Evolutionary conservation across 2,113 vertebrate genomes (phyloP), one percentile per base, ranked within the genome.

Genomic region (Mesoclemmys tuberculata): DNA sequence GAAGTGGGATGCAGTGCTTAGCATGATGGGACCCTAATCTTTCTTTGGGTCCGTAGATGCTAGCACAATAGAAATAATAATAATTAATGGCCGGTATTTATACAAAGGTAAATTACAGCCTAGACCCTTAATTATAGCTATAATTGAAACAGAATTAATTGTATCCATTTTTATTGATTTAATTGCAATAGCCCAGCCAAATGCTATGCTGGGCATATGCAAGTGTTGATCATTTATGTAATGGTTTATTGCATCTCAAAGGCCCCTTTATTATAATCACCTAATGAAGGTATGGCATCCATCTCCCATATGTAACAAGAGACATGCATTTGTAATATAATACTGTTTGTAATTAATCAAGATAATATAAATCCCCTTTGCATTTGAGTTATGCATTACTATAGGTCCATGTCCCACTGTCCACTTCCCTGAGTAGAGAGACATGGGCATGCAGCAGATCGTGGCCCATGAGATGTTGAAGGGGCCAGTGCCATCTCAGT

Each of bases 1-100:
- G 56, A 89, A 93, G 93, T 95, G 84, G 35, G 95, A 93, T 96
- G 96, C 93, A 91, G 94, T 97, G 94, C 85, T 86, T 92, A 89
- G 89, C 91, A 74, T 81, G 82, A 90, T 80, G 49, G 55, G 85
- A 89, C 24, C 87, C 82, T 82, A 51, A 5, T 71, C 64, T n/a
- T 71, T 71, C 19, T 38, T 71, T 11, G n/a, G 8, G 64, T 68
- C 64, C 64, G 38, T 18, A 68, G 64, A 21, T 38, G 35, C 64
- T 68, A 71, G 64, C 19, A 21, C 35, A 38, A 71, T 38, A 38
- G 64, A 5, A n/a, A 38, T 71, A 38, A 19, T 68, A n/a, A 71
- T 22, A n/a, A 71, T 71, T 71, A 71, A 71, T 71, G 38, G n/a
- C 64, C 64, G 95, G 56, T 86, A 89, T 94, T 82, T 78, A 85